Conservation (phyloP, 2,113 vertebrate genomes). For the Podilymbus podiceps region DNA sequence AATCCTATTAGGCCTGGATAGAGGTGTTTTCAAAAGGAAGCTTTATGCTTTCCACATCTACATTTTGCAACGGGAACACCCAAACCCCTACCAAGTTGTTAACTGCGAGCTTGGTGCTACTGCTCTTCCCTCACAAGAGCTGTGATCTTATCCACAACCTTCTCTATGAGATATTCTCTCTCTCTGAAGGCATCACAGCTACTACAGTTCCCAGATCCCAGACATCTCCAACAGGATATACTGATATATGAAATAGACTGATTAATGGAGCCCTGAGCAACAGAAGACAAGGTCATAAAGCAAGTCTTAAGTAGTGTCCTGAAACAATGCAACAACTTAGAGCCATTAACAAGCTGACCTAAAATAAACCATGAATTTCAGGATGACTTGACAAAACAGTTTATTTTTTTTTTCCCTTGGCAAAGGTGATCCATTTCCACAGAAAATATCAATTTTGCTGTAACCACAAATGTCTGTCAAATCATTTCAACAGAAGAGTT, state of each 20-base stretch:
- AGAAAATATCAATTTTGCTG: slow-evolving; percentile 34
- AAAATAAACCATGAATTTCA: slow-evolving; percentile 49
- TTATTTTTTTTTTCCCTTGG: not conserved
- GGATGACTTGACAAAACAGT: slow-evolving; percentile 38
- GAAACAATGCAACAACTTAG: not conserved
- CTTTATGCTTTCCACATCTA: not conserved
- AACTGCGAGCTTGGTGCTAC: not conserved
- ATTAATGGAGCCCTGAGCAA: not conserved
- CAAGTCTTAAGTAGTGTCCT: not conserved
- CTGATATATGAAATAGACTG: not conserved
- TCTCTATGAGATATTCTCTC: not conserved
- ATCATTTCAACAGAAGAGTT: not conserved
- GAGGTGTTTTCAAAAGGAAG: not conserved
- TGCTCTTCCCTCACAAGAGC: not conserved
- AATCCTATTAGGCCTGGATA: not conserved
- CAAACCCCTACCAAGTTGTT: not conserved
- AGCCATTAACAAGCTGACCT: slow-evolving; percentile 10
- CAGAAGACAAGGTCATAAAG: not conserved
- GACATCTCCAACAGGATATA: not conserved
- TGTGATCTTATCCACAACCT: not conserved
- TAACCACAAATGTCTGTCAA: slow-evolving; percentile 46
- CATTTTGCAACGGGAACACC: not conserved
- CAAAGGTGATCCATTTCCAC: slow-evolving; percentile 24
- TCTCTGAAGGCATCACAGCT: not conserved
- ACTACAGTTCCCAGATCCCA: not conserved